These are phyloP conservation scores for Nylanderia fulva DNA, from an alignment of 1,140 invertebrate species.

Conservation along the genomic window DNA sequence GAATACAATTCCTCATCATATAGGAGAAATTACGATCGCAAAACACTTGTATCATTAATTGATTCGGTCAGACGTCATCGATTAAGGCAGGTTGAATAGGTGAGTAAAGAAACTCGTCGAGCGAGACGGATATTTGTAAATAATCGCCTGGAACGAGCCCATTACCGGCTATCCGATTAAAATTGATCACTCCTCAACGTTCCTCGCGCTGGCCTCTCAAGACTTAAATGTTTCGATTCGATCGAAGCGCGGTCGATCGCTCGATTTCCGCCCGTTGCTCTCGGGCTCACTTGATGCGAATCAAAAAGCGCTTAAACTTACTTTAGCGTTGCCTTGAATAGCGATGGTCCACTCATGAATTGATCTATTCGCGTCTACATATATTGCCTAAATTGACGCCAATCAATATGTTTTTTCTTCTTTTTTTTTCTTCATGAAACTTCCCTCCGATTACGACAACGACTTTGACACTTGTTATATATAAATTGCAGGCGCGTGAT, in stretches of 20 bases:
- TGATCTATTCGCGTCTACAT: conserved; percentile 37
- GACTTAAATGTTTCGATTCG: conserved; percentile 6
- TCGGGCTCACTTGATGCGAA: conserved; percentile 4
- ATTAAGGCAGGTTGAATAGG: background rate
- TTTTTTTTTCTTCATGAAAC: background rate
- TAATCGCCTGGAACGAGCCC: background rate
- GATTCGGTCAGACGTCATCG: background rate
- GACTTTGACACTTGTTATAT: background rate
- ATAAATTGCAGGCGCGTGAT: conserved; percentile 6
- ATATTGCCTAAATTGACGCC: conserved; percentile 39
- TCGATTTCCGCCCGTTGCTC: conserved; percentile 16
- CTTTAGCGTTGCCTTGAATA: conserved; percentile 7
- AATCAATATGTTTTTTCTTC: background rate
- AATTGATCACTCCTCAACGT: conserved; percentile 15
- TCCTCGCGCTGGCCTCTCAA: background rate
- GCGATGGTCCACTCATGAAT: background rate
- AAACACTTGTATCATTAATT: conserved; percentile 16
- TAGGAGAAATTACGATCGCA: background rate
- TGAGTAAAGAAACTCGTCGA: background rate
- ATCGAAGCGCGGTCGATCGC: background rate
- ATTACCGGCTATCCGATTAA: conserved; percentile 30
- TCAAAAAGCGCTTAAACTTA: conserved; percentile 56
- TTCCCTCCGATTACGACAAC: background rate
- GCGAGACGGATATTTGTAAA: conserved; percentile 18
- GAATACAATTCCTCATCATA: background rate